These are phyloP conservation scores for Lordiphosa andalusiaca DNA, from an alignment of 2,888 invertebrate genomes.

Conservation along the genomic window DNA sequence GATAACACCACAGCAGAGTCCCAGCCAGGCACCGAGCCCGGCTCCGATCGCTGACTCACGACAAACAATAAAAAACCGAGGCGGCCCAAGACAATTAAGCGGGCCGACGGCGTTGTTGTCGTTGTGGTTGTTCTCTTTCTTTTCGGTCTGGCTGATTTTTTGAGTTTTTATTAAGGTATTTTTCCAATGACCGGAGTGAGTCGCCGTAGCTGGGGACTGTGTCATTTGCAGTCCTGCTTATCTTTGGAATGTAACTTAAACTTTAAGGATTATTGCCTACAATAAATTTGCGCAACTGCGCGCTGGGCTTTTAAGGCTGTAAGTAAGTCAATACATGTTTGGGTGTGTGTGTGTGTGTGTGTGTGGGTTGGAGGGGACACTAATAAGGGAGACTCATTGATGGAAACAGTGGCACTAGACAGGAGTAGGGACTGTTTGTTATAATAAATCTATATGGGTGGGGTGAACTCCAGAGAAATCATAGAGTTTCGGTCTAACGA, in stretches of 20 bases:
- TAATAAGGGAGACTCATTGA: not conserved
- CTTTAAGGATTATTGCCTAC: slow-evolving; percentile 77
- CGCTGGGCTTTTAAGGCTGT: slow-evolving; percentile 50
- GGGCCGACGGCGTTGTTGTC: slow-evolving; percentile 36
- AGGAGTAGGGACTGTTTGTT: too few relatives aligned
- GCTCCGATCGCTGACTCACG: slow-evolving; percentile 28
- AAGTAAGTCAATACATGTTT: slow-evolving; percentile 46
- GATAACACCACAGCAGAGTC: slow-evolving; percentile 57
- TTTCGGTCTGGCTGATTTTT: slow-evolving; percentile 20
- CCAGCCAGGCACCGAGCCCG: slow-evolving; percentile 8
- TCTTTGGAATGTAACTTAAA: slow-evolving; percentile 77
- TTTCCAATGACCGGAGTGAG: slow-evolving; percentile 12
- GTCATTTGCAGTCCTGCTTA: slow-evolving; percentile 63
- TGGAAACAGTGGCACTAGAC: slow-evolving; percentile 20
- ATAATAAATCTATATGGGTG: too few relatives aligned
- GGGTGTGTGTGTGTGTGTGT: not conserved
- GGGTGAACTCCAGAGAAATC: too few relatives aligned
- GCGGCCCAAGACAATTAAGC: slow-evolving; percentile 61
- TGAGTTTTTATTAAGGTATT: slow-evolving; percentile 57
- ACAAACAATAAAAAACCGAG: slow-evolving; percentile 37
- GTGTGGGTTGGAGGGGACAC: slow-evolving; percentile 2
- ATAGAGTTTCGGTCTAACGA: too few relatives aligned
- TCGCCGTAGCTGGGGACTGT: slow-evolving; percentile 26
- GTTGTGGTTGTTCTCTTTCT: not conserved
- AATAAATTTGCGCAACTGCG: slow-evolving; percentile 67